Evolutionary conservation across 2,888 invertebrate genomes (phyloP), one percentile per base, ranked within the genome.

Genomic region (Drosophila mercatorum): DNA sequence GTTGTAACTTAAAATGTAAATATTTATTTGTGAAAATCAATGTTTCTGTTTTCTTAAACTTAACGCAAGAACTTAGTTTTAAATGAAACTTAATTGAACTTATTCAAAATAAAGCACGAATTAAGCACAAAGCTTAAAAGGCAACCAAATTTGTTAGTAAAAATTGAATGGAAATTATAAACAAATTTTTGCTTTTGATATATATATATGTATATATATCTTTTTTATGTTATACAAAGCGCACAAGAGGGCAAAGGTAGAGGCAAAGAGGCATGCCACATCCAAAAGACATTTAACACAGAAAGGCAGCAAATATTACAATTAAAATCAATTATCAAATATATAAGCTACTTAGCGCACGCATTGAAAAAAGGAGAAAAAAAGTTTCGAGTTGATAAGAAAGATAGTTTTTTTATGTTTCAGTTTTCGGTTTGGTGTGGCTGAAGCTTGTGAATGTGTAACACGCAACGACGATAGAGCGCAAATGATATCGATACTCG

Each of bases 101-200:
- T 49, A 83, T 58, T 66, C 10, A 80, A 87, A 85, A 74, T n/a
- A 10, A 85, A 63, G 61, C 57, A 55, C 53, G 47, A 87, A 85
- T 87, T 87, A 84, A 84, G 84, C 84, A 72, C 47, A 43, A 87
- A 84, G 84, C 84, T 85, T 81, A 75, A 65, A 73, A 80, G 69
- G 83, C 88, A 87, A 85, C 72, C 68, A 57, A 84, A 81, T 75
- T 76, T 71, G 83, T 85, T 85, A 87, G 88, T 84, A 83, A 74
- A 10, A 80, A 72, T 78, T 60, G 34, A 78, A 78, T 68, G 28
- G 0, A 77, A 82, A 79, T 58, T 36, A 70, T 58, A 70, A 53
- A 26, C 0, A 80, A 59, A 52, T 26, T 58, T 52, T 71, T 60
- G 57, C 43, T 65, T 72, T 58, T 53, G 31, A 57, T 60, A 56